Evolutionary conservation across 2,888 invertebrate genomes (phyloP), one percentile per base, ranked within the genome.

Genomic region (Nipponacmea schrenckii): DNA sequence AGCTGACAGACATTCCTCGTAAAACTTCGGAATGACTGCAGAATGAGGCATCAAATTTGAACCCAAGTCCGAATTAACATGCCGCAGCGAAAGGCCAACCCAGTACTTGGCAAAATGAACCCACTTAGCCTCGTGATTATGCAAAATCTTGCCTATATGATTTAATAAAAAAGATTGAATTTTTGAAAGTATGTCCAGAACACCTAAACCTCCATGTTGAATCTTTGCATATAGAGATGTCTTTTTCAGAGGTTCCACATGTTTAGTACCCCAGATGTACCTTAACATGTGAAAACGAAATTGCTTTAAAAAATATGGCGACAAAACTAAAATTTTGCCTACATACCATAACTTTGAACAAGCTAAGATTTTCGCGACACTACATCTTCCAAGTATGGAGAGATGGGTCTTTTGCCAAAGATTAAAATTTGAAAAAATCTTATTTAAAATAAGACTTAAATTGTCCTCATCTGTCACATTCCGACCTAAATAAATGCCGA

Each of bases 361-460:
- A n/a, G n/a, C n/a, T n/a, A n/a, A n/a, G n/a, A n/a, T n/a, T n/a
- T n/a, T 56, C 10, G 56, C 56, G 10, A 56, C 56, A 56, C 24
- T 56, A 56, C 56, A 56, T 56, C 56, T 56, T 56, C 20, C 56
- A 56, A 56, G 17, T 20, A 56, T 56, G 12, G 56, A 56, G 12
- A 56, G 56, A 56, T 56, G 56, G n/a, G 56, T 56, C n/a, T n/a
- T 20, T 5, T 56, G 48, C 69, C 69, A 74, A 39, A 69, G 17
- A 68, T 73, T 70, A 44, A 78, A 50, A 15, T 67, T 69, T n/a
- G 66, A 77, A 50, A 39, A n/a, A n/a, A n/a, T n/a, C n/a, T n/a
- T n/a, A n/a, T n/a, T n/a, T n/a, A n/a, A n/a, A n/a, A n/a, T n/a
- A n/a, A n/a, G n/a, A n/a, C n/a, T n/a, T n/a, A n/a, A n/a, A n/a